Conservation (phyloP, 2,888 invertebrate genomes). For the Andrena haemorrhoa region DNA sequence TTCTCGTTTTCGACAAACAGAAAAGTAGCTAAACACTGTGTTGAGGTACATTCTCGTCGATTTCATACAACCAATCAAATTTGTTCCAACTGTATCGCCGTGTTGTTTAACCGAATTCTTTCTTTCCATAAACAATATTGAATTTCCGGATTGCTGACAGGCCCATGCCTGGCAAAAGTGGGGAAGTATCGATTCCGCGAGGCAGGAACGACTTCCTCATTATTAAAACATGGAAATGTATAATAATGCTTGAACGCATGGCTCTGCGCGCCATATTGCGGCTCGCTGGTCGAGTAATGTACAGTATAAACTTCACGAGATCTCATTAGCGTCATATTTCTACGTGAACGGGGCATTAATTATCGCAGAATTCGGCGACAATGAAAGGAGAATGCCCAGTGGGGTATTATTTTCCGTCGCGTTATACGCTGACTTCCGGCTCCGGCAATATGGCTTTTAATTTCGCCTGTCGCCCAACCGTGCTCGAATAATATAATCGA, state of each 20-base stretch:
- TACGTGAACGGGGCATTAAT: conserved; percentile 7
- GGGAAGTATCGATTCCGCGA: neutral
- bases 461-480: neutral
- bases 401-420: conserved; percentile 38
- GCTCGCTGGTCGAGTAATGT: neutral
- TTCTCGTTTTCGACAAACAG: too few species aligned
- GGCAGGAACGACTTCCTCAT: conserved; percentile 4
- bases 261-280: neutral
- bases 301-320: conserved; percentile 19
- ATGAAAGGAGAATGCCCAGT: conserved; percentile 4
- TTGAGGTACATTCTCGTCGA: neutral
- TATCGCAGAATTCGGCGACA: conserved; percentile 17
- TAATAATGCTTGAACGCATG: neutral
- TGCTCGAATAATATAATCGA: conserved; percentile 11
- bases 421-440: neutral
- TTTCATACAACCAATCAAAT: neutral
- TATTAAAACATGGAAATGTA: conserved; percentile 23
- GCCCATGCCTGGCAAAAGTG: neutral
- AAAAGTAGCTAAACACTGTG: neutral
- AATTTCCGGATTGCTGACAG: neutral
- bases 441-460: conserved; percentile 9
- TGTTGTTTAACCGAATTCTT: neutral
- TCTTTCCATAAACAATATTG: neutral
- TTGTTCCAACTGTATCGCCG: neutral
- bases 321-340: conserved; percentile 34